Base-by-base conservation (phyloP, 2,888 invertebrate species). In the Zaprionus lineosus region DNA sequence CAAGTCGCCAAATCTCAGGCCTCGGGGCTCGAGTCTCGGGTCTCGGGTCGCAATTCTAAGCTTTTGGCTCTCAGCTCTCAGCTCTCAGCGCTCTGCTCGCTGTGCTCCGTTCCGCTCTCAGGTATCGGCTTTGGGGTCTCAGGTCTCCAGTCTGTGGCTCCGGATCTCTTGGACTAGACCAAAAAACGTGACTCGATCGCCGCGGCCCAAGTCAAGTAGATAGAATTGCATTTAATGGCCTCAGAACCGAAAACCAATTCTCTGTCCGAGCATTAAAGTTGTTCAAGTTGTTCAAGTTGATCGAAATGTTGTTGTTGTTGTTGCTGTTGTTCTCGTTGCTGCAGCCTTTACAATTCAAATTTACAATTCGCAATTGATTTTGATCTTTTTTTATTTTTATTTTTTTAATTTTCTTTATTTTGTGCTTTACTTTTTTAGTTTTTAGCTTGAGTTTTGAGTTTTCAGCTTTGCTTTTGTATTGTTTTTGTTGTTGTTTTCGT, bases 211-310 rank as follows among this genome's bases (percentile, higher is more conserved):
- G 61, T 76, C 81, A 77, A 84, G 77, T 77, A 71, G 68, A 78
- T 82, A 65, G 64, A 84, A 79, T 82, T 79, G 78, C 84, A 78
- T 78, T 78, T 84, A 79, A 82, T 84, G 85, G 85, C 72, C 72
- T 70, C 59, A 29, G 16, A 18, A 52, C 47, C 62, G 18, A 52
- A 33, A 39, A 53, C 50, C 78, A 67, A 78, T 76, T 65, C 69
- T 65, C 41, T 55, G 70, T 9, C 56, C 71, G 59, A 61, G 60
- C 74, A 66, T 41, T 59, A 51, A 59, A 65, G 51, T 57, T 64
- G 69, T 59, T 46, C 56, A 47, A 37, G 62, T 64, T 47, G 44
- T 60, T 50, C 41, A 29, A 28, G 50, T 28, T 44, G 29, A 11
- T 41, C 16, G 2, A 9, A 19, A n/a, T 48, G 67, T 44, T 19